phyloP scores from a whole-genome alignment of 2,797 vertebrate species.

The Muscicapa comitata region DNA sequence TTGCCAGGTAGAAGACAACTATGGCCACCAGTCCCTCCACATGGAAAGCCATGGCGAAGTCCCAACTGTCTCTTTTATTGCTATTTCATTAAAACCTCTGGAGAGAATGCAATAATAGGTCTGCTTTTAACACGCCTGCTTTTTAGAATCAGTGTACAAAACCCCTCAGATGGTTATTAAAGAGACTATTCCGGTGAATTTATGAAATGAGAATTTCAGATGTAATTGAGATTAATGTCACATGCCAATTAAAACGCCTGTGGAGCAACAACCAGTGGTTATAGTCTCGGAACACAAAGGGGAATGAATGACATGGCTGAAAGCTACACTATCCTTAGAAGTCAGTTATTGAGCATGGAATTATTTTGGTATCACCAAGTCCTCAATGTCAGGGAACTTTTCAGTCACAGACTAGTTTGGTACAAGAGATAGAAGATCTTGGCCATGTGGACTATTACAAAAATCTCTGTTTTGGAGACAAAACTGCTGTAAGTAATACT shows the following conservation, averaged over 20 bases:
- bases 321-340: background rate
- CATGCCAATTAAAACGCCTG: background rate
- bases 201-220: background rate
- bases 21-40: conserved; percentile 92
- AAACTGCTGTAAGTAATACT: background rate
- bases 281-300: background rate
- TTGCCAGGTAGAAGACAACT: conserved; percentile 90
- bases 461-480: background rate
- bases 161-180: background rate
- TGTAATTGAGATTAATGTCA: background rate
- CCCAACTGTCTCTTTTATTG: background rate
- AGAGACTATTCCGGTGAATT: background rate
- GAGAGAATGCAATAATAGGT: background rate
- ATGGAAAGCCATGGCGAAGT: conserved; percentile 87
- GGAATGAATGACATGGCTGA: background rate
- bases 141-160: background rate
- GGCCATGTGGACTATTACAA: background rate
- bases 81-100: conserved; percentile 61
- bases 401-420: background rate
- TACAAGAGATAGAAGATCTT: background rate
- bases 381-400: background rate
- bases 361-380: background rate
- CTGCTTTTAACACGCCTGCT: background rate
- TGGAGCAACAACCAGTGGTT: background rate
- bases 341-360: background rate